Percentiles rank a stretch among this genome's conserved stretches.
phyloP scores from a whole-genome alignment of 2,113 vertebrate genomes.

The Indicator maculatus region DNA sequence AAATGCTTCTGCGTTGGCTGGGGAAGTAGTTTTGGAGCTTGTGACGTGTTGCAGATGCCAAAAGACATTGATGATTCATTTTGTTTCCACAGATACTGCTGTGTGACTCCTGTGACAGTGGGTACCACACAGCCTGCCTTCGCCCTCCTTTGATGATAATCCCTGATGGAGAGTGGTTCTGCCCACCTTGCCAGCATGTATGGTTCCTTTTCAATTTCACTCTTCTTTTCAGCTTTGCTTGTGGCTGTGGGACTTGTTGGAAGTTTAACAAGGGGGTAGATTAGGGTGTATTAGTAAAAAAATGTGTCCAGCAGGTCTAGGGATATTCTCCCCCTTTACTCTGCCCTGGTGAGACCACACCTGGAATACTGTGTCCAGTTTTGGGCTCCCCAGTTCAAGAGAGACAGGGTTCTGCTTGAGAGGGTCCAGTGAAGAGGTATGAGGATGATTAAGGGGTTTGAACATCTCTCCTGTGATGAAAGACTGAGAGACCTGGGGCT shows the following conservation, averaged over 20 bases:
- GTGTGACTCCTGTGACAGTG: constrained; percentile 93
- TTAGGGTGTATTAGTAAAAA: too few relatives aligned
- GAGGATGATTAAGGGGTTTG: too few relatives aligned
- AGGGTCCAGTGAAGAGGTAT: too few relatives aligned
- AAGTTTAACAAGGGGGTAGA: not conserved
- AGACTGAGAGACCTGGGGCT: too few relatives aligned
- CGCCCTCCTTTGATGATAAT: constrained; percentile 96
- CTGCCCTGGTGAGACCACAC: too few relatives aligned
- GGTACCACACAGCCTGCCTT: constrained; percentile 96
- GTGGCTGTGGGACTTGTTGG: not conserved
- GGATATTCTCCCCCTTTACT: too few relatives aligned
- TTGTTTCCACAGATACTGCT: constrained; percentile 86
- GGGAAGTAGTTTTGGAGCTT: not conserved
- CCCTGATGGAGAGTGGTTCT: constrained; percentile 98
- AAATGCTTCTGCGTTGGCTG: not conserved
- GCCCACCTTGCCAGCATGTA: constrained; percentile 97
- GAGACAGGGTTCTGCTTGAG: too few relatives aligned
- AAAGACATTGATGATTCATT: not conserved
- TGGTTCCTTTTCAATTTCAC: not conserved
- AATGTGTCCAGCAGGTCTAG: too few relatives aligned
- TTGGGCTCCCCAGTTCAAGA: too few relatives aligned
- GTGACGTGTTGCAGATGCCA: not conserved
- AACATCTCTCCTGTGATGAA: too few relatives aligned
- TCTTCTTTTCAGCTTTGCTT: not conserved
- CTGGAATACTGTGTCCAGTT: too few relatives aligned